These are phyloP conservation scores for Chelonoidis abingdonii DNA, from an alignment of 2,113 vertebrate species.

Conservation along the genomic window DNA sequence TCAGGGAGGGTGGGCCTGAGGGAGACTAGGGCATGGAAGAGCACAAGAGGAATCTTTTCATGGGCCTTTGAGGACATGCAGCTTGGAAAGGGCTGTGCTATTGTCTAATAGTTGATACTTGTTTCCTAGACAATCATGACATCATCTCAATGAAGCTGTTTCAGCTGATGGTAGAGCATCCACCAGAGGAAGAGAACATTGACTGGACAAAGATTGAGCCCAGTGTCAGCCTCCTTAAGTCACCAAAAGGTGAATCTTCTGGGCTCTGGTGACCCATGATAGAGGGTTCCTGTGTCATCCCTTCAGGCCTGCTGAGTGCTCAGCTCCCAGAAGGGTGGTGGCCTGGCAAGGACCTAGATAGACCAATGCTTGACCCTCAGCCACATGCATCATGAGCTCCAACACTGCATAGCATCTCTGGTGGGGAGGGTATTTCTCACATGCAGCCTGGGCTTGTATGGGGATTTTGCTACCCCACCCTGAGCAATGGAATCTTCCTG, in stretches of 20 bases:
- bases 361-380: neutral
- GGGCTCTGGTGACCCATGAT: accelerated
- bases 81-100: neutral
- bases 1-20: neutral
- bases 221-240: conserved; percentile 95
- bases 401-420: neutral
- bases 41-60: accelerated
- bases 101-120: neutral
- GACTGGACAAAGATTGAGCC: conserved; percentile 99
- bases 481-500: neutral
- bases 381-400: neutral
- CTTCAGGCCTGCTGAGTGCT: neutral
- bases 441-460: neutral
- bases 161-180: conserved; percentile 97
- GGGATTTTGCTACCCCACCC: neutral
- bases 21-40: neutral
- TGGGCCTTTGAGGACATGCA: accelerated
- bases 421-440: neutral
- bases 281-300: neutral
- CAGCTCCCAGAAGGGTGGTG: neutral
- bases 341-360: too few relatives aligned
- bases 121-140: conserved; percentile 93
- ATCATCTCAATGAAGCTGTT: conserved; percentile 99
- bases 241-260: conserved; percentile 89
- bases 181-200: conserved; percentile 90